phyloP scores from a whole-genome alignment of 2,797 vertebrate species.

The Sebastes nivosus region DNA sequence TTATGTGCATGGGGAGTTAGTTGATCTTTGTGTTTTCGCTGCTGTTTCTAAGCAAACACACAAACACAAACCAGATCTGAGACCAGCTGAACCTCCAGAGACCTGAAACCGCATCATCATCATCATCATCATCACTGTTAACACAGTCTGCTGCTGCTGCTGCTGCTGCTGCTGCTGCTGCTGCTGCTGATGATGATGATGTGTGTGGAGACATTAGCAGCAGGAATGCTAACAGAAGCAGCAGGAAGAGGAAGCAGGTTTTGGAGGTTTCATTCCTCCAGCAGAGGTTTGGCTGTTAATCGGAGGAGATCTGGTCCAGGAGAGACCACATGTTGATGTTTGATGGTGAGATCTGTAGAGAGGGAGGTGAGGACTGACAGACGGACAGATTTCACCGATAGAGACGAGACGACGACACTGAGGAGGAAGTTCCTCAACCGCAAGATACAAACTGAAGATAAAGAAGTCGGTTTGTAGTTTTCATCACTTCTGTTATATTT shows the following conservation, averaged over 20 bases:
- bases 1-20: too few relatives aligned
- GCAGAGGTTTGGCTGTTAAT: constrained; percentile 45
- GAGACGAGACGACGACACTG: background rate
- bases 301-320: constrained; percentile 42
- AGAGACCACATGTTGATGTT: constrained; percentile 50
- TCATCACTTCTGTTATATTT: background rate
- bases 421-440: background rate
- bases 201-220: constrained; percentile 12
- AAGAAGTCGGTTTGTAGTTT: background rate
- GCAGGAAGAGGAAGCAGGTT: constrained; percentile 56
- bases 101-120: constrained; percentile 35
- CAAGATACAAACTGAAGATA: background rate
- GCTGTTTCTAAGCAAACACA: constrained; percentile 10
- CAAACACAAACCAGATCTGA: background rate
- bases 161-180: too few relatives aligned
- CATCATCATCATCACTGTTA: constrained; percentile 1
- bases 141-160: constrained; percentile 10
- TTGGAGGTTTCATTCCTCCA: constrained; percentile 36
- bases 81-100: constrained; percentile 6
- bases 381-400: background rate
- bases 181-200: background rate
- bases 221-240: constrained; percentile 56
- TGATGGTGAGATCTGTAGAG: constrained; percentile 32
- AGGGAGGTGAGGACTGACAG: constrained; percentile 44
- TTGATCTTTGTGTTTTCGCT: background rate